Conservation (phyloP, 2,797 vertebrate genomes). For the Falco concolor region DNA sequence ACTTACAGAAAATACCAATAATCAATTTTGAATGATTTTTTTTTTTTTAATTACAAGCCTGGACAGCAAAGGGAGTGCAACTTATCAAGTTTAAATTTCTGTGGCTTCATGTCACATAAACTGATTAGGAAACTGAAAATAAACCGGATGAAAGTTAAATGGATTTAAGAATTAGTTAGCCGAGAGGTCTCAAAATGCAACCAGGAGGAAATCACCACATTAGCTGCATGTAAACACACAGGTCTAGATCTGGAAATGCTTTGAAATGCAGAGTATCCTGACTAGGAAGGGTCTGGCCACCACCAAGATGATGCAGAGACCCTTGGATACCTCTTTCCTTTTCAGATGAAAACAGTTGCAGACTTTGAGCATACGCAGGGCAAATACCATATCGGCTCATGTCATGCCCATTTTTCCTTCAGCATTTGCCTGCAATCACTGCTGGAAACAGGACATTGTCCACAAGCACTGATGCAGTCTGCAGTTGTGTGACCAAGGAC, state of each 20-base stretch:
- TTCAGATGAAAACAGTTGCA: background rate
- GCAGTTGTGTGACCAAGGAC: background rate
- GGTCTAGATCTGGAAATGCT: background rate
- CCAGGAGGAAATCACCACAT: background rate
- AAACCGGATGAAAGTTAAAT: background rate
- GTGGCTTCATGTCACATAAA: background rate
- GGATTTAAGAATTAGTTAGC: background rate
- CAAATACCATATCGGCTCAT: background rate
- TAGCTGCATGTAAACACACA: background rate
- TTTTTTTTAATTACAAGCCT: background rate
- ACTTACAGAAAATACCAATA: background rate
- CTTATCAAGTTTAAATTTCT: background rate
- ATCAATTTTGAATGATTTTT: background rate
- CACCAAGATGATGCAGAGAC: background rate
- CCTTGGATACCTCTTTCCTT: background rate
- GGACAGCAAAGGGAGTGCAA: background rate
- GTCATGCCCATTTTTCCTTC: background rate
- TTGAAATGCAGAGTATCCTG: background rate
- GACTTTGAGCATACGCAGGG: rapidly evolving
- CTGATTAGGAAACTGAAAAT: background rate
- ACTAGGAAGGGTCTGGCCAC: background rate
- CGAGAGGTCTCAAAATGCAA: background rate
- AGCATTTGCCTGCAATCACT: background rate
- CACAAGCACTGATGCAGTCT: no score
- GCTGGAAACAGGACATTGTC: background rate